A percentile compares a stretch with the other conserved stretches of the same genome.
These are phyloP conservation scores for Myzus persicae DNA, from an alignment of 1,140 invertebrate genomes.

Conservation along the genomic window DNA sequence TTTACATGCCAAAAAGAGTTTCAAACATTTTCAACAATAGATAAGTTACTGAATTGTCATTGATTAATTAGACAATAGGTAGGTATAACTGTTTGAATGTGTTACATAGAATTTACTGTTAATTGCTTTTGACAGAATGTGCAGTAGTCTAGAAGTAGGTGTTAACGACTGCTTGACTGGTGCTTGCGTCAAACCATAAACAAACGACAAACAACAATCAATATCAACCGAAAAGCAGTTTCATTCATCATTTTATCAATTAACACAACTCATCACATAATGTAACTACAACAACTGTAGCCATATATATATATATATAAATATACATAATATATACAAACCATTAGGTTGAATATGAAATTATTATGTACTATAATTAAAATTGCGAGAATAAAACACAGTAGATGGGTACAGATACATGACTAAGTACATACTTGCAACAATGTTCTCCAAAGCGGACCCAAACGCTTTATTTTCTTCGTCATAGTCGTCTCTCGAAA, in stretches of 20 bases:
- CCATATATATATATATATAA: background rate
- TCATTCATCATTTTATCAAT: background rate
- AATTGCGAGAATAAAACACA: background rate
- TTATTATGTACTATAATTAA: background rate
- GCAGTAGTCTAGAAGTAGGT: background rate
- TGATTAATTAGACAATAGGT: conserved; percentile 20
- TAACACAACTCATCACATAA: background rate
- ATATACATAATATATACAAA: too few species aligned
- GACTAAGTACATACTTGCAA: background rate
- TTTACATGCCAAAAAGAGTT: background rate
- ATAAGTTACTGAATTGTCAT: background rate
- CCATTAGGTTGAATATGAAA: too few species aligned
- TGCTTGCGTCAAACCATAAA: background rate
- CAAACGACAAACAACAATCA: background rate
- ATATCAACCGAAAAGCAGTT: background rate
- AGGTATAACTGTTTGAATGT: background rate
- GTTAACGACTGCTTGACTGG: background rate
- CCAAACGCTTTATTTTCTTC: conserved; percentile 40
- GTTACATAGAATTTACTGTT: background rate
- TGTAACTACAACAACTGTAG: background rate
- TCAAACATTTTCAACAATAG: conserved; percentile 2
- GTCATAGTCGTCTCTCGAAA: conserved; percentile 36
- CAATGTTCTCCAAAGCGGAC: background rate
- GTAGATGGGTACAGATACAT: background rate
- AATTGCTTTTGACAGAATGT: background rate